Evolutionary conservation across 2,888 invertebrate genomes (phyloP).

Genomic region (Lithophane semibrunnea): DNA sequence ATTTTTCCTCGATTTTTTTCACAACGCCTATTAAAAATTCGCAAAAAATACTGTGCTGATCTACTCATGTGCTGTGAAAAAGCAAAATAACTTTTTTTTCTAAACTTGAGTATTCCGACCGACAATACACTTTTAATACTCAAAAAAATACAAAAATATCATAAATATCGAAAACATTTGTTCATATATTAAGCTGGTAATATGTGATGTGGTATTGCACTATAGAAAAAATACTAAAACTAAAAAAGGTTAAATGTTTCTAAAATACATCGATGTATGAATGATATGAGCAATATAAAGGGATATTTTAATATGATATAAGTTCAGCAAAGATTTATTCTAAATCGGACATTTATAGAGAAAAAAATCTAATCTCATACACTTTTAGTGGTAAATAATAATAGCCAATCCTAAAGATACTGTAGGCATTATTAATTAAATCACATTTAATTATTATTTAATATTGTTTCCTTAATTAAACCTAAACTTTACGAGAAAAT

Average conservation of each 20-base stretch:
- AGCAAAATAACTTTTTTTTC: conserved; percentile 27
- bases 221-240: conserved; percentile 66
- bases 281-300: conserved; percentile 81
- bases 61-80: conserved; percentile 33
- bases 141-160: conserved; percentile 53
- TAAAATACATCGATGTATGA: conserved; percentile 84
- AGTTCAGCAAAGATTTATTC: conserved; percentile 39
- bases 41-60: conserved; percentile 53
- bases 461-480: conserved; percentile 62
- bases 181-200: conserved; percentile 50
- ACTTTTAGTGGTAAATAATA: conserved; percentile 73
- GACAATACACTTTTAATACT: conserved; percentile 39
- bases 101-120: conserved; percentile 37
- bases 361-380: conserved; percentile 68
- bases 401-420: conserved; percentile 63
- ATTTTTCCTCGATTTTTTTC: conserved; percentile 14
- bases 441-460: conserved; percentile 77
- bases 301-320: conserved; percentile 46
- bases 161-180: conserved; percentile 52
- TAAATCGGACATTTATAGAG: conserved; percentile 63
- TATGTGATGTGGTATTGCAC: conserved; percentile 75
- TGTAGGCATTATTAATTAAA: conserved; percentile 73
- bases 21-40: conserved; percentile 40
- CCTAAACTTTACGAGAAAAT: conserved; percentile 58
- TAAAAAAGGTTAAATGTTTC: conserved; percentile 64